These are phyloP conservation scores for Masnerella sp. DNA, from an alignment of 2,888 invertebrate species.

Conservation along the genomic window DNA sequence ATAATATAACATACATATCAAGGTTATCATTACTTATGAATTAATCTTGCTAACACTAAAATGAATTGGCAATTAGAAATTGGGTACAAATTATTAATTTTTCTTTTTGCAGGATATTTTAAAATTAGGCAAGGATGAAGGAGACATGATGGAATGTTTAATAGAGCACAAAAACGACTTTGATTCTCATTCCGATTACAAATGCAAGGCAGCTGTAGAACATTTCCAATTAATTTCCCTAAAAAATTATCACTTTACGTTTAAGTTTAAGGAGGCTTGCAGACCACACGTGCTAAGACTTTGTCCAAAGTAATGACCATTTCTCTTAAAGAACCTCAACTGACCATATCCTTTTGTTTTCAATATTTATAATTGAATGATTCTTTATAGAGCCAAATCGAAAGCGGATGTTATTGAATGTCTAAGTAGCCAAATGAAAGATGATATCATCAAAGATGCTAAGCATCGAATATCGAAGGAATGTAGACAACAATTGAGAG, in stretches of 20 bases:
- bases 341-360: no score
- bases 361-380: no score
- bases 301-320: slow-evolving; percentile 78
- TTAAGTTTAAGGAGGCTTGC: slow-evolving; percentile 96
- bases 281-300: slow-evolving; percentile 85
- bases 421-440: slow-evolving; percentile 92
- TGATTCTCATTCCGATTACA: slow-evolving; percentile 86
- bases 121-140: slow-evolving; percentile 86
- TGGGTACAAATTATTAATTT: no score
- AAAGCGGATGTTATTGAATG: slow-evolving; percentile 91
- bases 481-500: slow-evolving; percentile 93
- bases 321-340: neutral
- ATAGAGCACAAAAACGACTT: slow-evolving; percentile 94
- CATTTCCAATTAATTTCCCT: slow-evolving; percentile 97
- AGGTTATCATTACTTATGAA: no score
- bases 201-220: slow-evolving; percentile 95
- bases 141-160: slow-evolving; percentile 96
- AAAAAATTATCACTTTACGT: slow-evolving; percentile 95
- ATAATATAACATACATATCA: no score
- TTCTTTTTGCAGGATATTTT: slow-evolving; percentile 80
- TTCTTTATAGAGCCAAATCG: slow-evolving; percentile 82
- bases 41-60: no score
- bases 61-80: neutral
- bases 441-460: slow-evolving; percentile 86
- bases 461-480: slow-evolving; percentile 90